These are phyloP conservation scores for Holacanthella duospinosa DNA, from an alignment of 2,888 invertebrate genomes.

Conservation along the genomic window DNA sequence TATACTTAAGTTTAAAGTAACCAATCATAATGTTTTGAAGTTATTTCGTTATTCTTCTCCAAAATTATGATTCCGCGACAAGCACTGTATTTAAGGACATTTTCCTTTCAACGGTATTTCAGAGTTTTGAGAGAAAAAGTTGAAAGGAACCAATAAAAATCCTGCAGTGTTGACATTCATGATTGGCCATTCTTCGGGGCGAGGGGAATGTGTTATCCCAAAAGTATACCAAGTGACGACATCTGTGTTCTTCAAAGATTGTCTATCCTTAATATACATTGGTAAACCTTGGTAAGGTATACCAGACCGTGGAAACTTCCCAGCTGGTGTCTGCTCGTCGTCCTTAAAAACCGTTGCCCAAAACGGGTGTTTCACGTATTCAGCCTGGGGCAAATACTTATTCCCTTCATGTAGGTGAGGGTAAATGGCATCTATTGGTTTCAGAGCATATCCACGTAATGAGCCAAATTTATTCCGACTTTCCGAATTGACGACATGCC, in stretches of 20 bases:
- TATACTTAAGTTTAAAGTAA: too few species aligned
- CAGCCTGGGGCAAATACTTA: background rate
- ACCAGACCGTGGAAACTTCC: background rate
- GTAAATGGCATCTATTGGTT: background rate
- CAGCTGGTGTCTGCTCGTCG: background rate
- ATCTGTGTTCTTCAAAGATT: background rate
- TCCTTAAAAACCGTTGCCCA: background rate
- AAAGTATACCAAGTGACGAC: background rate
- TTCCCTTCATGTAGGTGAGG: background rate
- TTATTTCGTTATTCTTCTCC: too few species aligned
- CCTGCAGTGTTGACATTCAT: background rate
- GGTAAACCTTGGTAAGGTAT: background rate
- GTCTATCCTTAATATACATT: background rate
- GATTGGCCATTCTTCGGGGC: constrained; percentile 1
- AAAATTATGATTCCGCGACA: too few species aligned
- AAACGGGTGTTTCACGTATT: background rate
- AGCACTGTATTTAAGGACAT: background rate
- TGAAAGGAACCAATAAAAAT: background rate
- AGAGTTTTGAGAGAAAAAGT: background rate
- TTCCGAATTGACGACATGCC: background rate
- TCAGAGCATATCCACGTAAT: background rate
- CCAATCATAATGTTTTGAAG: too few species aligned
- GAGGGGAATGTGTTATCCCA: background rate
- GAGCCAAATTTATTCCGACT: background rate
- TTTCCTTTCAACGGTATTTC: too few species aligned